Conservation (phyloP, 2,113 vertebrate species). For the Dicaeum eximium region DNA sequence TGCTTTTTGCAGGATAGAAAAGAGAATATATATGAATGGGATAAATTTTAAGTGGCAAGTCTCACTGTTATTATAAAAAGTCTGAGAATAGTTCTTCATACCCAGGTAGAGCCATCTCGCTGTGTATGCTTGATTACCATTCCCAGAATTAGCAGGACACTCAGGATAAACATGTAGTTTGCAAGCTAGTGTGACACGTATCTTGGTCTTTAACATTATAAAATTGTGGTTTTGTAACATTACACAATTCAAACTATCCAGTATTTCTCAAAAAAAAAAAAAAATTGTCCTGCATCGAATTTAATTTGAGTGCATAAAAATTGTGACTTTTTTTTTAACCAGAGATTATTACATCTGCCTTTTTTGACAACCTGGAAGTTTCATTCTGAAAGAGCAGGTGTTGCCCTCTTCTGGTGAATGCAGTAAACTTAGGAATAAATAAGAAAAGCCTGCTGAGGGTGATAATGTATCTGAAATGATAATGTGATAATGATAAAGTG, state of each 20-base stretch:
- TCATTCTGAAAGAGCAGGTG: background rate
- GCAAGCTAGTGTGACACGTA: fast-evolving
- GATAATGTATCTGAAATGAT: background rate
- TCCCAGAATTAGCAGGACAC: background rate
- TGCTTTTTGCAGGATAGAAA: background rate
- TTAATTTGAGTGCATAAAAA: background rate
- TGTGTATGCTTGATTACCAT: background rate
- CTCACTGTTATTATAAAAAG: background rate
- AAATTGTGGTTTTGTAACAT: background rate
- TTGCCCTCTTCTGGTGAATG: slow-evolving; percentile 46
- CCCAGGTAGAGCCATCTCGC: background rate
- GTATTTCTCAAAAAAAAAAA: background rate
- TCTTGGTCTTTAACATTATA: background rate
- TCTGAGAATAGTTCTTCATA: background rate
- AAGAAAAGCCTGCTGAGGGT: background rate
- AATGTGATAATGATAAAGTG: background rate
- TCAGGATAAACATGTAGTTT: background rate
- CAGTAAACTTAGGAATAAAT: background rate
- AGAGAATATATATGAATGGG: background rate
- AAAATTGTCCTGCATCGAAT: fast-evolving
- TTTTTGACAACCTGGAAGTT: background rate
- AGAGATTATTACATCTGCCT: background rate
- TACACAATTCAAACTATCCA: background rate
- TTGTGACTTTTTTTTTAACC: background rate
- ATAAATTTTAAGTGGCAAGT: background rate